Conservation (phyloP, 1,140 invertebrate genomes). For the Dendroctonus ponderosae region DNA sequence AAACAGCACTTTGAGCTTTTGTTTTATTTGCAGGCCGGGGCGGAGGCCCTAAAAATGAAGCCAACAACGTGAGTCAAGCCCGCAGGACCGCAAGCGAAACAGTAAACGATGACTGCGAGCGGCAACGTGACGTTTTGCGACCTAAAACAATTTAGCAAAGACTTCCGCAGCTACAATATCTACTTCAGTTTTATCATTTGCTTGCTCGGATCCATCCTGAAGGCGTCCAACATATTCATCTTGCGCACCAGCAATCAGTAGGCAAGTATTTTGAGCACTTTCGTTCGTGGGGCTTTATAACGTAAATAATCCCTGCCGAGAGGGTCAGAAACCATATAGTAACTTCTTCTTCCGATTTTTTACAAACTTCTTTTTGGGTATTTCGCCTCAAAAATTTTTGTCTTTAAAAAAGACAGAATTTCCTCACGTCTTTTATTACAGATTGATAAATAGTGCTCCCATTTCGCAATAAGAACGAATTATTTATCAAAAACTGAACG, state of each 20-base stretch:
- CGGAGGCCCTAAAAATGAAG: not conserved
- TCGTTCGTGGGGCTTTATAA: too few species aligned
- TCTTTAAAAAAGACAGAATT: too few species aligned
- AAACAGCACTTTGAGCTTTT: too few species aligned
- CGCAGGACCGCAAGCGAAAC: not conserved
- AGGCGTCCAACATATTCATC: conserved; percentile 92
- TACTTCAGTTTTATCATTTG: conserved; percentile 79
- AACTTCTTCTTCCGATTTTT: too few species aligned
- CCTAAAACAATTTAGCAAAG: conserved; percentile 51
- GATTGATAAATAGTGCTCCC: too few species aligned
- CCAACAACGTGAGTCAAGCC: not conserved
- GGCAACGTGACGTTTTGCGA: conserved; percentile 49
- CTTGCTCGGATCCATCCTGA: conserved; percentile 87
- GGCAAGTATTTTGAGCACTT: too few species aligned
- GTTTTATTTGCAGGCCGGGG: not conserved
- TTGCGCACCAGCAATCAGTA: conserved; percentile 82
- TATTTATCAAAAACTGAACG: conserved; percentile 68
- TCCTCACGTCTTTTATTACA: too few species aligned
- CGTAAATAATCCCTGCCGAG: too few species aligned
- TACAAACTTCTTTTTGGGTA: too few species aligned
- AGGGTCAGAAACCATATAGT: too few species aligned
- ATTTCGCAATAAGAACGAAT: too few species aligned
- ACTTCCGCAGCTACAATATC: conserved; percentile 63
- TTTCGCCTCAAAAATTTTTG: too few species aligned
- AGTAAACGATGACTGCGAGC: conserved; percentile 8